Conservation (phyloP, 2,797 vertebrate species). For the Hybognathus amarus region DNA sequence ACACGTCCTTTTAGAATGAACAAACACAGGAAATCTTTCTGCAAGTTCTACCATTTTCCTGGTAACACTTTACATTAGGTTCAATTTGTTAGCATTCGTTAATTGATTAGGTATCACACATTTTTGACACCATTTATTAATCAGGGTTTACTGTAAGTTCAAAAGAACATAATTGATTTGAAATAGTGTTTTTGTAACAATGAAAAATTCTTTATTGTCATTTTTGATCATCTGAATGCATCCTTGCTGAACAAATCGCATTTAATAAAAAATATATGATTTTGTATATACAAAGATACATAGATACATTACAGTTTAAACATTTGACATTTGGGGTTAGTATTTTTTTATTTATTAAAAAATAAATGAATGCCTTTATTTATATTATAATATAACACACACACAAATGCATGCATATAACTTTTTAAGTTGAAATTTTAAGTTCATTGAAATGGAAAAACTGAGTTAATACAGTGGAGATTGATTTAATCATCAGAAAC, state of each 20-base stretch:
- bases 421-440: too few relatives aligned
- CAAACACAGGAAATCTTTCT: background rate
- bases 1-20: constrained; percentile 14
- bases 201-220: background rate
- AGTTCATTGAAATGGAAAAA: too few relatives aligned
- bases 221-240: background rate
- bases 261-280: background rate
- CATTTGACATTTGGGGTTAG: background rate
- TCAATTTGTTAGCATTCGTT: background rate
- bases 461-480: too few relatives aligned
- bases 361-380: background rate
- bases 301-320: background rate
- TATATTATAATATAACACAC: background rate
- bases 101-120: background rate
- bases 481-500: too few relatives aligned
- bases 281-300: background rate
- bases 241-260: background rate
- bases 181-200: background rate
- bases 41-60: background rate
- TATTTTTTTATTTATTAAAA: background rate
- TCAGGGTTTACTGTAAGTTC: background rate
- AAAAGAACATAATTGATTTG: background rate
- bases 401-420: too few relatives aligned
- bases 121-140: constrained; percentile 1
- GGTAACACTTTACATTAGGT: background rate